A percentile compares a stretch with the other conserved stretches of the same genome.
Conservation (phyloP, 2,113 vertebrate genomes). For the Eurypyga helias region DNA sequence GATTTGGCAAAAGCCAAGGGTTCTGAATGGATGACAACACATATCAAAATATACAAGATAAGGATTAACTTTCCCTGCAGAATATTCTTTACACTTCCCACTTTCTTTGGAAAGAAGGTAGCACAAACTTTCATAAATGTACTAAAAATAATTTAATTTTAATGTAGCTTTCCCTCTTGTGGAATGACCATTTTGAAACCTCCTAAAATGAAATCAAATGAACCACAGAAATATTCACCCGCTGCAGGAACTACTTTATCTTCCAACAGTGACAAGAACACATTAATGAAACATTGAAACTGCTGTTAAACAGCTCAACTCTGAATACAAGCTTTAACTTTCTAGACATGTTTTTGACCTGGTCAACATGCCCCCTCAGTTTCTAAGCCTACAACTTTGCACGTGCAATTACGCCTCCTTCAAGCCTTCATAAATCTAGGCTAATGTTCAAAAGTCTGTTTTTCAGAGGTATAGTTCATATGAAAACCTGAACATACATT, state of each 20-base stretch:
- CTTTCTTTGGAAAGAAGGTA: not conserved
- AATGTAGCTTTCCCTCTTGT: not conserved
- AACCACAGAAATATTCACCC: not conserved
- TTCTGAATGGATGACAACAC: constrained; percentile 16
- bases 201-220: not conserved
- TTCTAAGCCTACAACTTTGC: not conserved
- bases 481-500: not conserved
- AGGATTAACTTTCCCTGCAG: constrained; percentile 14
- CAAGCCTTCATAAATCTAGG: not conserved
- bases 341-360: not conserved
- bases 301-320: not conserved
- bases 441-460: not conserved
- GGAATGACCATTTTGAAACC: not conserved
- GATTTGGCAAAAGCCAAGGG: constrained; percentile 34
- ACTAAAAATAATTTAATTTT: not conserved
- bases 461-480: not conserved
- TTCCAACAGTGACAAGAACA: not conserved
- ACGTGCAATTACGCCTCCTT: not conserved
- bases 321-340: not conserved
- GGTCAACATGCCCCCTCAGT: not conserved
- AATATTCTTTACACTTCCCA: constrained; percentile 36
- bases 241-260: not conserved
- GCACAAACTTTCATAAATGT: not conserved
- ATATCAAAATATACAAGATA: not conserved
- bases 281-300: not conserved